phyloP scores from a whole-genome alignment of 2,888 invertebrate species.

The Brachypalpus laphriformis region DNA sequence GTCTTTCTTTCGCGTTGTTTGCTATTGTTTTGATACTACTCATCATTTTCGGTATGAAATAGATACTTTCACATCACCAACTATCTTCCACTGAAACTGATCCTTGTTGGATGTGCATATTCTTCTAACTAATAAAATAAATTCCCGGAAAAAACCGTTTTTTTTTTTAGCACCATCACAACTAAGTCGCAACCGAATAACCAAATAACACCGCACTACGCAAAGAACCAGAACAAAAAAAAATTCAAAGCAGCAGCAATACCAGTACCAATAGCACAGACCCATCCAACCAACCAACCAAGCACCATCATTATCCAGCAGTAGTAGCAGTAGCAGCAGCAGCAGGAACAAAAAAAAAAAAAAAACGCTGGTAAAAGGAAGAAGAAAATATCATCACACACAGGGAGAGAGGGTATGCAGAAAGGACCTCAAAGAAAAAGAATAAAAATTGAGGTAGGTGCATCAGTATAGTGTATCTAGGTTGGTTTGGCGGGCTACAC shows the following conservation, averaged over 20 bases:
- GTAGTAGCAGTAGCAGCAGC: conserved; percentile 31
- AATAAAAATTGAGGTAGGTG: conserved; percentile 70
- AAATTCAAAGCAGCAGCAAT: conserved; percentile 35
- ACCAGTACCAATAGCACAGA: conserved; percentile 47
- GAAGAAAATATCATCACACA: conserved; percentile 46
- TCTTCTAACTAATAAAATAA: conserved; percentile 27
- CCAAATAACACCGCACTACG: conserved; percentile 73
- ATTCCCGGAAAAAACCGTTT: conserved; percentile 20
- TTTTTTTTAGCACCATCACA: conserved; percentile 24
- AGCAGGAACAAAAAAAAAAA: not conserved
- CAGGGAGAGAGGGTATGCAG: conserved; percentile 50
- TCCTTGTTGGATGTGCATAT: conserved; percentile 31
- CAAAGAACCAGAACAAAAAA: conserved; percentile 55
- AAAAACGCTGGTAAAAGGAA: conserved; percentile 28
- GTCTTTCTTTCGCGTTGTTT: conserved; percentile 27
- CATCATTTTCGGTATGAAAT: conserved; percentile 36
- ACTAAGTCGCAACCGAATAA: conserved; percentile 41
- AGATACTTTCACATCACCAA: conserved; percentile 20
- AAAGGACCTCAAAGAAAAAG: conserved; percentile 69
- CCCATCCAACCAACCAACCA: conserved; percentile 45
- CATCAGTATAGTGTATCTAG: conserved; percentile 67
- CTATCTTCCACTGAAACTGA: not conserved
- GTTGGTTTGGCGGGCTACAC: conserved; percentile 71
- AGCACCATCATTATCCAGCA: conserved; percentile 51
- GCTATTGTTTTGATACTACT: conserved; percentile 33